Percentiles rank a stretch among this genome's conserved stretches.
Conservation (phyloP, 2,888 invertebrate genomes). For the Tolmerus cingulatus region DNA sequence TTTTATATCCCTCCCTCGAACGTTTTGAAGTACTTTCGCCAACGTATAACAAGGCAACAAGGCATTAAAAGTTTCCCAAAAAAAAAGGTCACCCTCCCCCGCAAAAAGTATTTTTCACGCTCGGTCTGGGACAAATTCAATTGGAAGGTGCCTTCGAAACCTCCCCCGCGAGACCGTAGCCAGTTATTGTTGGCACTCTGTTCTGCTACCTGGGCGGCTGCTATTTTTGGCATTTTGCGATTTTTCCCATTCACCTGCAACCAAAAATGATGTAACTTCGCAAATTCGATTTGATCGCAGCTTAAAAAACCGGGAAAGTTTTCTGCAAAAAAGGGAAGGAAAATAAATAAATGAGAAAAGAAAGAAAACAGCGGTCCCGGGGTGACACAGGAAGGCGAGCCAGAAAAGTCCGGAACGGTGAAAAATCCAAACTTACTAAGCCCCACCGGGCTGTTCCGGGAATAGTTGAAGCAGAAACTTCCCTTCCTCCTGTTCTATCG, state of each 20-base stretch:
- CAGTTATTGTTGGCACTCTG: not conserved
- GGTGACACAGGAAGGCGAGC: not conserved
- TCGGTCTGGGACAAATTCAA: not conserved
- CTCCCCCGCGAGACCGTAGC: not conserved
- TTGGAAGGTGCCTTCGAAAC: not conserved
- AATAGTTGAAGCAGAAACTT: conserved; percentile 12
- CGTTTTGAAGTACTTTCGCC: not conserved
- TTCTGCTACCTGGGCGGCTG: not conserved
- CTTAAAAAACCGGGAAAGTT: not conserved
- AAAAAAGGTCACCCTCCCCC: not conserved
- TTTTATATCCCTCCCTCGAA: not conserved
- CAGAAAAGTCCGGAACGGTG: not conserved
- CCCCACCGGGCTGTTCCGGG: not conserved
- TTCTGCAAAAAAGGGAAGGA: not conserved
- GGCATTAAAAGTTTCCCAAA: not conserved
- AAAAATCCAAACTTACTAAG: conserved; percentile 7
- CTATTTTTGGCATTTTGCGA: not conserved
- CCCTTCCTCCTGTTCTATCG: not conserved
- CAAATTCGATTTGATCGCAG: conserved; percentile 28
- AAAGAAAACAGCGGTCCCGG: not conserved
- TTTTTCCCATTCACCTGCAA: conserved; percentile 20
- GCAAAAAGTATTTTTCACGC: not conserved
- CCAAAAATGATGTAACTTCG: conserved; percentile 15
- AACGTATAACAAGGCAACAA: not conserved
- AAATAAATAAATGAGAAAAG: not conserved